Conservation (phyloP, 2,797 vertebrate species). For the Eurystomus glaucurus region DNA sequence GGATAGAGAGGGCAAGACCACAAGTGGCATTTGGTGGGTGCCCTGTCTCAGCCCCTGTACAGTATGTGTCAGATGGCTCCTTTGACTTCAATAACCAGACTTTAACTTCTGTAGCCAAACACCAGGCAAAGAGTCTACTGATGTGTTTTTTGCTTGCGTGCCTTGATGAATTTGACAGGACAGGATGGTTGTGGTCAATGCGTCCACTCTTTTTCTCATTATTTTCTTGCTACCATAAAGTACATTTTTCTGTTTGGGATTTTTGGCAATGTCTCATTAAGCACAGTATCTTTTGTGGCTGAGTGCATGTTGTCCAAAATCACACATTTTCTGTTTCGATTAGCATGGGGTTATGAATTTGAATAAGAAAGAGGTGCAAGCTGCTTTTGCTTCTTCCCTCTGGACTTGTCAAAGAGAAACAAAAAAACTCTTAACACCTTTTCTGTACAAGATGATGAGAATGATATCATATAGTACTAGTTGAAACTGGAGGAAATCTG, state of each 20-base stretch:
- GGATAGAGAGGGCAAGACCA: rapidly evolving
- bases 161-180: neutral
- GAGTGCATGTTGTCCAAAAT: neutral
- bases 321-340: neutral
- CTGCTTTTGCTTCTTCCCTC: slow-evolving; percentile 15
- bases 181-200: neutral
- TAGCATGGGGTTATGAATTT: neutral
- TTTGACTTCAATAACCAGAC: neutral
- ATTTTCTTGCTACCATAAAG: neutral
- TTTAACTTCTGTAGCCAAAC: neutral
- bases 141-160: neutral
- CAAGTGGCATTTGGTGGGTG: neutral
- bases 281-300: neutral
- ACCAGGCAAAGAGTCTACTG: neutral
- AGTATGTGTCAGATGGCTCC: neutral
- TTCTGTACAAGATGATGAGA: neutral
- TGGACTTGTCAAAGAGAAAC: slow-evolving; percentile 23
- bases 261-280: slow-evolving; percentile 24
- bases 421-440: neutral
- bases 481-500: slow-evolving; percentile 41
- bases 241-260: neutral
- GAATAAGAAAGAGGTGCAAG: neutral
- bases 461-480: slow-evolving; percentile 3
- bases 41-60: rapidly evolving
- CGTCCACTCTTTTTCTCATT: neutral